Evolutionary conservation across 2,797 vertebrate species (phyloP).

Genomic region (Eutrigla gurnardus): DNA sequence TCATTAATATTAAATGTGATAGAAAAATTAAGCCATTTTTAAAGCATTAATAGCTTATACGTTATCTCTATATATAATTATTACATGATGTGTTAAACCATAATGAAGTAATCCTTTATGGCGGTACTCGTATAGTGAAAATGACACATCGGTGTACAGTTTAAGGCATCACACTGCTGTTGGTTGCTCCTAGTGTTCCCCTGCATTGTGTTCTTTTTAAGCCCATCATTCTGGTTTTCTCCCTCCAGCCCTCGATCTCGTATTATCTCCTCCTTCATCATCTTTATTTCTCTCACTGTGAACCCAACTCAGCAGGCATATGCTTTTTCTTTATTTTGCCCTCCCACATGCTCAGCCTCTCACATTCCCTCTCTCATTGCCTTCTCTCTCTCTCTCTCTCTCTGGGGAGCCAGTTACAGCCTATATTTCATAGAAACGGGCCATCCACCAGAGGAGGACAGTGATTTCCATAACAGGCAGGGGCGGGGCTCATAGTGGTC

Average conservation of each 20-base stretch:
- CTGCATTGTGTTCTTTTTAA: conserved; percentile 10
- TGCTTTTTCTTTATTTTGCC: conserved; percentile 35
- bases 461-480: conserved; percentile 52
- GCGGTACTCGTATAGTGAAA: not conserved
- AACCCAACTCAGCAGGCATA: conserved; percentile 19
- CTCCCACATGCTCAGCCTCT: not conserved
- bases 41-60: no score
- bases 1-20: no score
- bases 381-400: conserved; percentile 12
- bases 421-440: conserved; percentile 51
- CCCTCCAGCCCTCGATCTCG: conserved; percentile 1
- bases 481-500: conserved; percentile 11
- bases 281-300: conserved; percentile 49
- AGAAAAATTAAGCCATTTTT: no score
- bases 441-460: conserved; percentile 50
- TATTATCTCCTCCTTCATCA: conserved; percentile 35
- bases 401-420: conserved; percentile 51
- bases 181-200: conserved; percentile 9
- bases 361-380: not conserved
- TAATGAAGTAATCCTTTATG: conserved; percentile 11
- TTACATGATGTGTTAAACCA: not conserved
- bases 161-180: conserved; percentile 1
- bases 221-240: not conserved
- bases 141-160: not conserved
- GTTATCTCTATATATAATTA: no score